These are phyloP conservation scores for Phyllotis vaccarum DNA, from an alignment of 2,797 vertebrate species.

Conservation along the genomic window DNA sequence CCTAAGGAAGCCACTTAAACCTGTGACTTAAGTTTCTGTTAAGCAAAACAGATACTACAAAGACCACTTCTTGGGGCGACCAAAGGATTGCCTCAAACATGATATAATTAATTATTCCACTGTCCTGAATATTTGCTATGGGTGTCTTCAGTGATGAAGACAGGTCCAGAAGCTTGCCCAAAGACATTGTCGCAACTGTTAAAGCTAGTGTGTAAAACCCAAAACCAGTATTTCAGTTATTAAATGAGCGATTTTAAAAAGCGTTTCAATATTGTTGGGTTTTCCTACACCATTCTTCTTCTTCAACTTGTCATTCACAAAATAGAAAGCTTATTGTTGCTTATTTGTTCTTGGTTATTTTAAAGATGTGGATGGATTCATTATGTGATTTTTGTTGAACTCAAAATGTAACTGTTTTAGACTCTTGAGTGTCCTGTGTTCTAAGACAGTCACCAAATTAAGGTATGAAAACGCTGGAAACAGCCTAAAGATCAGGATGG, in stretches of 20 bases:
- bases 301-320: background rate
- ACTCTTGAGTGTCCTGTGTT: background rate
- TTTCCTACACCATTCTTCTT: background rate
- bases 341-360: background rate
- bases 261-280: background rate
- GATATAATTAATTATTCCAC: background rate
- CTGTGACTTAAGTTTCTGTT: background rate
- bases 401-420: background rate
- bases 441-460: background rate
- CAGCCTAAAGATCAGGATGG: background rate
- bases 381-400: background rate
- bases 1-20: background rate
- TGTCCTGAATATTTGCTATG: background rate
- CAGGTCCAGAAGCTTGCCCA: background rate
- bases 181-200: background rate
- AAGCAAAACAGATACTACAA: background rate
- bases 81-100: background rate
- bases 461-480: background rate
- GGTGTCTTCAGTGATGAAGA: slow-evolving; percentile 9
- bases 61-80: background rate
- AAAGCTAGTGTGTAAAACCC: background rate
- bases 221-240: background rate
- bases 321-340: slow-evolving; percentile 17
- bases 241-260: slow-evolving; percentile 2
- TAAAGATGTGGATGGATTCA: background rate